phyloP scores from a whole-genome alignment of 2,888 invertebrate species.

The Nineta flava region DNA sequence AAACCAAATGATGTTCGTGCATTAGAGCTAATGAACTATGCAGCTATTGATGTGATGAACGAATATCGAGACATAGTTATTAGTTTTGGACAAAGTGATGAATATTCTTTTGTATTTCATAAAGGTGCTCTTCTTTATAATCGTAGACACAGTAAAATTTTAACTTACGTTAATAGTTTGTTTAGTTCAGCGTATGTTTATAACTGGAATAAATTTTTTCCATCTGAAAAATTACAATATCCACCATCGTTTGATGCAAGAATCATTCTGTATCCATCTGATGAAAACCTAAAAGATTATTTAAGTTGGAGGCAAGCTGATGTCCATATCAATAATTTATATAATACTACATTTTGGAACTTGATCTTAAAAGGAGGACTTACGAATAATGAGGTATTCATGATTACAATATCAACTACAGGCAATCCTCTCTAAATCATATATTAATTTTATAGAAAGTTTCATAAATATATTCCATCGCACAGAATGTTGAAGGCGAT shows the following conservation, averaged over 20 bases:
- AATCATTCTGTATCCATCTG: constrained; percentile 73
- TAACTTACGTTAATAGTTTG: constrained; percentile 73
- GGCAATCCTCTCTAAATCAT: no score
- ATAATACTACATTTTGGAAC: constrained; percentile 93
- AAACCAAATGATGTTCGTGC: constrained; percentile 78
- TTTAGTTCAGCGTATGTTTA: constrained; percentile 80
- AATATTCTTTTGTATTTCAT: constrained; percentile 83
- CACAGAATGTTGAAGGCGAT: no score
- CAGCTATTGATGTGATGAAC: constrained; percentile 68
- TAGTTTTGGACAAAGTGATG: constrained; percentile 92
- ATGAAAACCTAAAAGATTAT: constrained; percentile 75
- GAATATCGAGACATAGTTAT: constrained; percentile 71
- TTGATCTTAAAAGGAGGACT: constrained; percentile 62
- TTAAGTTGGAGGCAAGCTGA: constrained; percentile 88
- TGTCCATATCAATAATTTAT: constrained; percentile 92
- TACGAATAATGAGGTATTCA: constrained; percentile 47
- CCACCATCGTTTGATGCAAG: constrained; percentile 92
- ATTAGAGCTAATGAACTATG: constrained; percentile 73
- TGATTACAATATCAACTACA: background rate
- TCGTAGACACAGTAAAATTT: constrained; percentile 65
- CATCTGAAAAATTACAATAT: constrained; percentile 48
- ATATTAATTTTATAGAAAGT: no score
- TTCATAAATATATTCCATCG: no score
- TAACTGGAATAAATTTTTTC: constrained; percentile 73
- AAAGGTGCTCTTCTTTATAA: constrained; percentile 65